phyloP scores from a whole-genome alignment of 92 coral and sea anemone species.

The Desmophyllum pertusum region DNA sequence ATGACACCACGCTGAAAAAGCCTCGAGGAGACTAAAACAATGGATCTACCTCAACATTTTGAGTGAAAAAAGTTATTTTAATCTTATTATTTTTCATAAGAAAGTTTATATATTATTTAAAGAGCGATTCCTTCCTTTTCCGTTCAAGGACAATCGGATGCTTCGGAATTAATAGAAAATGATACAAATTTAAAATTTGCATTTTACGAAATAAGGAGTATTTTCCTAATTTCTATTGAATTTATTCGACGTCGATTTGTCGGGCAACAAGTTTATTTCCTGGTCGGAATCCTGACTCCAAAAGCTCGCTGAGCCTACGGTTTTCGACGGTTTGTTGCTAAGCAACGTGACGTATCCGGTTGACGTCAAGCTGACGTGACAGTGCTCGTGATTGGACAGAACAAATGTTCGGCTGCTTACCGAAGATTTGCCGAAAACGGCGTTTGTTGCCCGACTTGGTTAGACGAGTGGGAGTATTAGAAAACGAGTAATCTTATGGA shows the following conservation, averaged over 20 bases:
- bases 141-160: neutral
- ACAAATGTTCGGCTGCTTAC: neutral
- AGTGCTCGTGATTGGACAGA: neutral
- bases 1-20: conserved; percentile 96
- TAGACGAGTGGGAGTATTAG: neutral
- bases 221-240: neutral
- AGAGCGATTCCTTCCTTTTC: neutral
- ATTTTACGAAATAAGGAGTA: neutral
- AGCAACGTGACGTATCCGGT: neutral
- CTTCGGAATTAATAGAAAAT: neutral
- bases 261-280: neutral
- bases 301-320: neutral
- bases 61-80: conserved; percentile 29
- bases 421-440: neutral
- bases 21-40: conserved; percentile 83
- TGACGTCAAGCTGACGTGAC: neutral
- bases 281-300: neutral
- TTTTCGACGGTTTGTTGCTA: neutral
- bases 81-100: conserved; percentile 5
- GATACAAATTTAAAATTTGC: neutral
- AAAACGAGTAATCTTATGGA: neutral
- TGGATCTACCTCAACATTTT: neutral
- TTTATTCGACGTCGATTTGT: neutral
- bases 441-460: neutral
- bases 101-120: conserved; percentile 34